Base-by-base conservation (phyloP, 2,113 vertebrate species). In the Entomyzon cyanotis region DNA sequence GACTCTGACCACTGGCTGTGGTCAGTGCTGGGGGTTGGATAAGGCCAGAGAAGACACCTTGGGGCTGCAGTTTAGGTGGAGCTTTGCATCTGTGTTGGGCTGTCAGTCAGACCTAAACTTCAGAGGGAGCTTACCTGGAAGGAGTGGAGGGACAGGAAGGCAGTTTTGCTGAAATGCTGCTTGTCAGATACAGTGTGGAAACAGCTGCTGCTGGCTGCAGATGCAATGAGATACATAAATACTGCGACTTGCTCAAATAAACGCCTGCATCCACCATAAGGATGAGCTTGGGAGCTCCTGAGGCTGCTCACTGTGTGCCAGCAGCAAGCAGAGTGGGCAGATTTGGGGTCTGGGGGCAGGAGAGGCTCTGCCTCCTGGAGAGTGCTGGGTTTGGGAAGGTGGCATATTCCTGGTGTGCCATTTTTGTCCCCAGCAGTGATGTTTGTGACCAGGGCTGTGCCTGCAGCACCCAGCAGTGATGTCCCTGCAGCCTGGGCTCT, bases 201-300 rank as follows among this genome's bases (percentile, higher is more conserved):
- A 96, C 96, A 96, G 96, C 97, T 92, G 95, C 96, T 63, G 18
- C 78, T 20, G 76, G 82, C 67, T 93, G 87, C 90, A 68, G 83
- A 41, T 52, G 85, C 96, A 92, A 95, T 90, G 91, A 93, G 87
- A 74, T 80, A 59, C 97, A 93, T 94, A 96, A 98, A 98, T 94
- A 97, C 77, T 6, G 30, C 37, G 86, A 10, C 37, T 83, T 81
- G 88, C 92, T 91, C 91, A 55, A 56, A 86, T 39, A 82, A 95
- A 90, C 6, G 8, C 65, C 1, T 2, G 56, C 89, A 44, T 44
- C 92, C 12, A 1, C 81, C 0, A 2, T 52, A 5, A 46, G 90
- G 80, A 82, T 0, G 8, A 71, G 83, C 79, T 25, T 0, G 5
- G 81, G 63, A 46, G 86, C 74, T 47, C 63, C 87, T 5, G 4